Percentiles rank a stretch among this genome's conserved stretches.
These are phyloP conservation scores for Cataglyphis hispanica DNA, from an alignment of 1,140 invertebrate genomes.

Conservation along the genomic window DNA sequence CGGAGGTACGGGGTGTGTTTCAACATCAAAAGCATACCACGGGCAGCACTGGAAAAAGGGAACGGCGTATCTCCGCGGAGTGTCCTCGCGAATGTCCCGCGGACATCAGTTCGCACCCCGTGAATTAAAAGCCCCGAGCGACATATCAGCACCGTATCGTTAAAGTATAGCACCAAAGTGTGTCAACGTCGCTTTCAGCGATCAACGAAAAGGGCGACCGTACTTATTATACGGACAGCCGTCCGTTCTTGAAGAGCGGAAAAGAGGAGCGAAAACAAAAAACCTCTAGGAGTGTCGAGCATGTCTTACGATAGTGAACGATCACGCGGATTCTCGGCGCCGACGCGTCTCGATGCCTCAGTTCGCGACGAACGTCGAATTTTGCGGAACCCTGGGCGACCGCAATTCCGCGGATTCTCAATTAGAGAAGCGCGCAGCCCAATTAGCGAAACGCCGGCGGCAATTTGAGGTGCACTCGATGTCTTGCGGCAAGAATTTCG, in stretches of 20 bases:
- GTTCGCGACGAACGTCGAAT: background rate
- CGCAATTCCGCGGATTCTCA: conserved; percentile 1
- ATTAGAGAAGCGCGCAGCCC: background rate
- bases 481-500: background rate
- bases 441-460: background rate
- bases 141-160: conserved; percentile 57
- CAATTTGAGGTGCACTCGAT: background rate
- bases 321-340: conserved; percentile 48
- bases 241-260: background rate
- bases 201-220: background rate
- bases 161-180: conserved; percentile 43
- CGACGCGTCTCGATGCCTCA: conserved; percentile 52
- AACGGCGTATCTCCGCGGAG: conserved; percentile 43
- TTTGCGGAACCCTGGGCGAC: background rate
- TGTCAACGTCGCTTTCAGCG: conserved; percentile 7
- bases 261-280: background rate
- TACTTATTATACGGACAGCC: background rate
- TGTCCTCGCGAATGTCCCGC: conserved; percentile 19
- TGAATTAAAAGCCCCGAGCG: conserved; percentile 65
- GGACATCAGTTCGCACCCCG: conserved; percentile 40
- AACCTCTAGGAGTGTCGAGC: conserved; percentile 9
- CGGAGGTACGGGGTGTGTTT: conserved; percentile 44
- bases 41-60: conserved; percentile 5
- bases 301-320: conserved; percentile 32
- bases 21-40: conserved; percentile 68